Evolutionary conservation across 2,797 vertebrate genomes (phyloP).

Genomic region (Iguana delicatissima): DNA sequence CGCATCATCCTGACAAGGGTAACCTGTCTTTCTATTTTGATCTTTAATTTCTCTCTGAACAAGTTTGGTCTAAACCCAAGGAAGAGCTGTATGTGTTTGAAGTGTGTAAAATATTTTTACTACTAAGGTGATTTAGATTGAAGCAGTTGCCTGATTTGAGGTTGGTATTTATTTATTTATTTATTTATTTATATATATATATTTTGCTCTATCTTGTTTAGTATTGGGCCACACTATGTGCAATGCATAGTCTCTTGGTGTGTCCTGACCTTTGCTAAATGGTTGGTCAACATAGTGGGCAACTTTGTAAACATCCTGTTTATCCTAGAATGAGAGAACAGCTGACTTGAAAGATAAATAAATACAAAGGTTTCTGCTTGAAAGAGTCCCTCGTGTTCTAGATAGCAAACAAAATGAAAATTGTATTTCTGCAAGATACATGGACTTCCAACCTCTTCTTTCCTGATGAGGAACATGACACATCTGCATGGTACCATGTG

Average conservation of each 20-base stretch:
- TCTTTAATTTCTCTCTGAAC: neutral
- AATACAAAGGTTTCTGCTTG: conserved; percentile 51
- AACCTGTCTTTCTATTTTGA: neutral
- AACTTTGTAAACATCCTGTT: conserved; percentile 72
- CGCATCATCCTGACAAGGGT: neutral
- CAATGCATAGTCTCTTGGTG: conserved; percentile 52
- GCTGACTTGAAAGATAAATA: conserved; percentile 72
- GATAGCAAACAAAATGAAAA: conserved; percentile 74
- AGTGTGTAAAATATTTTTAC: neutral
- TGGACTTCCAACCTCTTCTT: conserved; percentile 62
- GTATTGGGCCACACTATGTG: neutral
- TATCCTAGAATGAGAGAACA: conserved; percentile 68
- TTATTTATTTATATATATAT: too few relatives aligned
- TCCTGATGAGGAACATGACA: neutral
- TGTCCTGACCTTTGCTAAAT: conserved; percentile 68
- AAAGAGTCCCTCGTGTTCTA: conserved; percentile 55
- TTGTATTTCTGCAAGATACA: conserved; percentile 62
- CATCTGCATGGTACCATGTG: neutral
- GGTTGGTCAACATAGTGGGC: conserved; percentile 64
- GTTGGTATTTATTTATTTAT: too few relatives aligned
- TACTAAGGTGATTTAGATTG: neutral
- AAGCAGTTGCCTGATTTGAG: neutral
- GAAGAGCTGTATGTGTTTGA: neutral
- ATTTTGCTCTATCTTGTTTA: neutral
- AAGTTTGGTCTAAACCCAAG: neutral